These are phyloP conservation scores for Chrysolina americana DNA, from an alignment of 2,888 invertebrate species.

Conservation along the genomic window DNA sequence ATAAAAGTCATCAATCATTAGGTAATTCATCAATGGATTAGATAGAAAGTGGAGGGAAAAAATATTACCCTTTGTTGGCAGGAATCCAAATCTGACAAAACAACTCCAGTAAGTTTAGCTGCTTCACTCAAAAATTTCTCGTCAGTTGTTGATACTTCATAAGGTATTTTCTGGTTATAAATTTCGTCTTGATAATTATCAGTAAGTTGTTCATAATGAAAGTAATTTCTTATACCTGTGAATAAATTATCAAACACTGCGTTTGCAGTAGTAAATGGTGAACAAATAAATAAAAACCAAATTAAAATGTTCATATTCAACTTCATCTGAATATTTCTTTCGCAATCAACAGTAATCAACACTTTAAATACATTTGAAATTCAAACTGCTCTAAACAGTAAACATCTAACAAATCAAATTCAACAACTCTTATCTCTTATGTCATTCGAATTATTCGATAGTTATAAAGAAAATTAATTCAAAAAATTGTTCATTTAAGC, in stretches of 20 bases:
- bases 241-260: constrained; percentile 24
- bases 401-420: too few species aligned
- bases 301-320: not conserved
- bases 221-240: constrained; percentile 53
- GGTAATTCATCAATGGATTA: not conserved
- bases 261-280: constrained; percentile 19
- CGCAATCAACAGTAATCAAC: not conserved
- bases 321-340: not conserved
- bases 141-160: constrained; percentile 73
- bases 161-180: constrained; percentile 67
- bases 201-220: constrained; percentile 53
- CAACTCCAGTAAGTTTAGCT: constrained; percentile 73
- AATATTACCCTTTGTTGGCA: constrained; percentile 75
- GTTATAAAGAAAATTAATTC: too few species aligned
- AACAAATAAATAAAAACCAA: constrained; percentile 18
- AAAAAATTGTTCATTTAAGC: too few species aligned
- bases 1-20: not conserved
- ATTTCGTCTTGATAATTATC: constrained; percentile 46
- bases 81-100: constrained; percentile 73
- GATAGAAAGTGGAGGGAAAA: constrained; percentile 2
- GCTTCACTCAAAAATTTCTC: constrained; percentile 78
- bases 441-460: too few species aligned
- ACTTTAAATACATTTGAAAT: not conserved
- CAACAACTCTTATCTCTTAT: too few species aligned
- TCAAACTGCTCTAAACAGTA: not conserved